phyloP scores from a whole-genome alignment of 35 echinoderm and acorn worm species.

The Lytechinus variegatus region DNA sequence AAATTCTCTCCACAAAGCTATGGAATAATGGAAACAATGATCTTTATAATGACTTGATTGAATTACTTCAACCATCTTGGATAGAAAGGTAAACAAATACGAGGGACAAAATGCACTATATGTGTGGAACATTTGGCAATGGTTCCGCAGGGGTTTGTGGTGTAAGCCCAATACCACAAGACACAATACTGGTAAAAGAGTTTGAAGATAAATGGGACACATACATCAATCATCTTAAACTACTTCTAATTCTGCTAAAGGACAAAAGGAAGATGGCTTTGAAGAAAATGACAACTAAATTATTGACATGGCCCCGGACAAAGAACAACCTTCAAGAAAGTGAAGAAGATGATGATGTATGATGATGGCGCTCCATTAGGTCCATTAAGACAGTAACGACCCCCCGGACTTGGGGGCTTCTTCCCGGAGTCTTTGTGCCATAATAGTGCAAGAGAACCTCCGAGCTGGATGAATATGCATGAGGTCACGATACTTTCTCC shows the following conservation, averaged over 20 bases:
- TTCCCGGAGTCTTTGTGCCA: background rate
- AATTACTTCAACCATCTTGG: background rate
- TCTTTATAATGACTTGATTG: background rate
- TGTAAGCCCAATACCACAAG: background rate
- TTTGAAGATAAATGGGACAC: background rate
- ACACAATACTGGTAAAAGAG: background rate
- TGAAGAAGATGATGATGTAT: conserved; percentile 27
- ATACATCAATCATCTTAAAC: background rate
- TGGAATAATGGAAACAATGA: background rate
- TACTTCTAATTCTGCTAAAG: background rate
- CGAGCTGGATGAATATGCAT: background rate
- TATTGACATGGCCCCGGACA: background rate
- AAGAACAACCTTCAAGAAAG: background rate
- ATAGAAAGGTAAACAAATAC: background rate
- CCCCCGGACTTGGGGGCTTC: background rate
- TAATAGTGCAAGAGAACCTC: conserved; percentile 24
- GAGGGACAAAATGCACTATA: background rate
- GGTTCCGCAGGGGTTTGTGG: background rate
- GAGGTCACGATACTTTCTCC: conserved; percentile 22
- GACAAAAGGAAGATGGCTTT: background rate
- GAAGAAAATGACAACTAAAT: conserved; percentile 6
- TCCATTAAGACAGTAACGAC: background rate
- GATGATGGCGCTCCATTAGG: conserved; percentile 29
- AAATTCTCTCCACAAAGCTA: background rate
- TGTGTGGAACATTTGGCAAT: background rate